Percentiles rank a stretch among this genome's conserved stretches.
These are phyloP conservation scores for Sylvia atricapilla DNA, from an alignment of 2,113 vertebrate genomes.

Conservation along the genomic window DNA sequence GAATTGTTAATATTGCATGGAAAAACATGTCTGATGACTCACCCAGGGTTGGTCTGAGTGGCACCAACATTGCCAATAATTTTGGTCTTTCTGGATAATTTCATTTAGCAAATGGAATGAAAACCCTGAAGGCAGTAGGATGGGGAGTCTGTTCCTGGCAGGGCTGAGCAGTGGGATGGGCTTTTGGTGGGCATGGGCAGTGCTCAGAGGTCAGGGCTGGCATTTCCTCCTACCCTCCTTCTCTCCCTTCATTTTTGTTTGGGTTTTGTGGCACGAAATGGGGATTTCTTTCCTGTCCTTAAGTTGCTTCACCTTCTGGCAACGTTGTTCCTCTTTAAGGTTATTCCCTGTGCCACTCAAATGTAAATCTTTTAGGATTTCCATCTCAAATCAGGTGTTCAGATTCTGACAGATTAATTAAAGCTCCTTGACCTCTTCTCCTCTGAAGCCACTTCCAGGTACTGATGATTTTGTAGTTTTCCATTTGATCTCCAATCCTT, in stretches of 20 bases:
- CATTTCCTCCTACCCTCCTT: neutral
- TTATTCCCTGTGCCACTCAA: neutral
- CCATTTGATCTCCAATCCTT: neutral
- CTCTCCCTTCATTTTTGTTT: no score
- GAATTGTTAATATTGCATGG: neutral
- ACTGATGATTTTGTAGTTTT: neutral
- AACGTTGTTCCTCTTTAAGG: neutral
- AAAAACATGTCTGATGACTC: rapidly evolving
- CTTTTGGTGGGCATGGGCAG: neutral
- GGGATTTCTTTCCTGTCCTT: neutral
- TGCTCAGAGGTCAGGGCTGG: rapidly evolving
- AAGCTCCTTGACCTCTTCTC: neutral
- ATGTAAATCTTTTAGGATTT: neutral
- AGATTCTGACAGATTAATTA: neutral
- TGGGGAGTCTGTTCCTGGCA: rapidly evolving
- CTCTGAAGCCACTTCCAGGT: neutral
- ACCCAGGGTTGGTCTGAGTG: neutral
- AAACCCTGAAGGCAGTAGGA: neutral
- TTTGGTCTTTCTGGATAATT: neutral
- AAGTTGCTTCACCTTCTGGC: neutral
- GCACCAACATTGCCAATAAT: rapidly evolving
- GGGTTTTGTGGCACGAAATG: neutral
- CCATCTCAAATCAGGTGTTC: neutral
- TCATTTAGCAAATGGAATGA: neutral
- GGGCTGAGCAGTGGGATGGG: neutral